Evolutionary conservation across 1,140 invertebrate genomes (phyloP).

Genomic region (Danaus melanippus): DNA sequence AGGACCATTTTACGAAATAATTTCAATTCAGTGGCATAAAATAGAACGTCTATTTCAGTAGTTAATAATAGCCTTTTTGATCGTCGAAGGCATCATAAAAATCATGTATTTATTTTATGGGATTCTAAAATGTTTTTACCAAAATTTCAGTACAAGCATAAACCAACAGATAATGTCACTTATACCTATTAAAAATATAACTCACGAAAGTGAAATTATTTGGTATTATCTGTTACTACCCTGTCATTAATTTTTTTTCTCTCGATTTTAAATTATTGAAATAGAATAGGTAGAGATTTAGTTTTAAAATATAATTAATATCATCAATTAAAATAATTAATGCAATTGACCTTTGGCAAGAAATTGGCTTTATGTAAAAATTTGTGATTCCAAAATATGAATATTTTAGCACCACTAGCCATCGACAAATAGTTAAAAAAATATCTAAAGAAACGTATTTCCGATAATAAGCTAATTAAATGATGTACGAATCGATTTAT

Average conservation of each 20-base stretch:
- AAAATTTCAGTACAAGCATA: no score
- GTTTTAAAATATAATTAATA: conserved; percentile 17
- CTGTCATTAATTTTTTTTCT: conserved; percentile 46
- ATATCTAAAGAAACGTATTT: not conserved
- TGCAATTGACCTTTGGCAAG: conserved; percentile 61
- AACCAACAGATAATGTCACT: no score
- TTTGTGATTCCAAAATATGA: conserved; percentile 68
- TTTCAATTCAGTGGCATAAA: no score
- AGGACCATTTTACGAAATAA: no score
- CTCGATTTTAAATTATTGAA: conserved; percentile 29
- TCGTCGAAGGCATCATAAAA: no score
- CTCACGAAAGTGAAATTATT: conserved; percentile 13
- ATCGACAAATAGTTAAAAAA: conserved; percentile 3
- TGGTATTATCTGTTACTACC: conserved; percentile 51
- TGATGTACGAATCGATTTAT: no score
- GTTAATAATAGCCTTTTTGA: no score
- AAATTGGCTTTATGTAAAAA: conserved; percentile 55
- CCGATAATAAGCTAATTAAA: not conserved
- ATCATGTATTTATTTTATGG: no score
- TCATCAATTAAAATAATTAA: conserved; percentile 39
- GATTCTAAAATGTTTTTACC: conserved; percentile 1
- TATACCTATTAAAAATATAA: conserved; percentile 4
- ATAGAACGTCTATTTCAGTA: no score
- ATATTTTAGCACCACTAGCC: conserved; percentile 62
- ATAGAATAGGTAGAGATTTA: conserved; percentile 29